A percentile compares a stretch with the other conserved stretches of the same genome.
These are phyloP conservation scores for Cheilosia vernalis DNA, from an alignment of 2,888 invertebrate species.

Conservation along the genomic window DNA sequence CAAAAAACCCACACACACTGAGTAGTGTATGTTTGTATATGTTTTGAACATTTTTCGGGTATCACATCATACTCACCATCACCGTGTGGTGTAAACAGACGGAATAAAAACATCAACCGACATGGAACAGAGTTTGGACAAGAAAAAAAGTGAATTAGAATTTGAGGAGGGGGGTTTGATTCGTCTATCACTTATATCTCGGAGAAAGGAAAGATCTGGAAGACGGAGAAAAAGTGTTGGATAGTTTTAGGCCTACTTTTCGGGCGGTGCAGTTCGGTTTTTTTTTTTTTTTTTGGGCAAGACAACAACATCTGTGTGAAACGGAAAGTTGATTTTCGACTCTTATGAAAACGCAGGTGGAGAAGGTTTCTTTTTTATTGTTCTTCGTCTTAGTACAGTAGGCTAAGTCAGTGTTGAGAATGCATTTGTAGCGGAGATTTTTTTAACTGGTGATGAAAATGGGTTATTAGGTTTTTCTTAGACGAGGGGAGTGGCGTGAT, in stretches of 20 bases:
- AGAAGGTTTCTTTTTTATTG: neutral
- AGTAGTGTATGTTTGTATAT: neutral
- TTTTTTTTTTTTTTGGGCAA: neutral
- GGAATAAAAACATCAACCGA: neutral
- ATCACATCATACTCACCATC: conserved; percentile 3
- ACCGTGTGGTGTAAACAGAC: conserved; percentile 18
- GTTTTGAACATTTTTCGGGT: conserved; percentile 26
- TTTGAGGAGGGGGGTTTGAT: conserved; percentile 35
- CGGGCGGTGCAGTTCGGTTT: conserved; percentile 23
- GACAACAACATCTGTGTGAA: conserved; percentile 51
- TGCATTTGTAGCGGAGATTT: conserved; percentile 33
- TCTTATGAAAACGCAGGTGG: conserved; percentile 33
- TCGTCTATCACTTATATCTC: conserved; percentile 22
- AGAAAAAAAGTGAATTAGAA: conserved; percentile 66
- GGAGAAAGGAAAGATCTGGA: neutral
- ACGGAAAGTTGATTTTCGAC: conserved; percentile 71
- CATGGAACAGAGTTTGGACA: neutral
- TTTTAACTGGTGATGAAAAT: conserved; percentile 25
- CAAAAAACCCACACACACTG: conserved; percentile 15
- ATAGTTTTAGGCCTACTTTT: conserved; percentile 61
- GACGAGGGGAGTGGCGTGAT: neutral
- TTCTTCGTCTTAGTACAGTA: neutral
- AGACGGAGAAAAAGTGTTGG: conserved; percentile 9
- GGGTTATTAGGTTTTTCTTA: conserved; percentile 50
- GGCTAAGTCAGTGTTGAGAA: conserved; percentile 13